Evolutionary conservation across 2,113 vertebrate species (phyloP).

Genomic region (Neodon shergylaensis): DNA sequence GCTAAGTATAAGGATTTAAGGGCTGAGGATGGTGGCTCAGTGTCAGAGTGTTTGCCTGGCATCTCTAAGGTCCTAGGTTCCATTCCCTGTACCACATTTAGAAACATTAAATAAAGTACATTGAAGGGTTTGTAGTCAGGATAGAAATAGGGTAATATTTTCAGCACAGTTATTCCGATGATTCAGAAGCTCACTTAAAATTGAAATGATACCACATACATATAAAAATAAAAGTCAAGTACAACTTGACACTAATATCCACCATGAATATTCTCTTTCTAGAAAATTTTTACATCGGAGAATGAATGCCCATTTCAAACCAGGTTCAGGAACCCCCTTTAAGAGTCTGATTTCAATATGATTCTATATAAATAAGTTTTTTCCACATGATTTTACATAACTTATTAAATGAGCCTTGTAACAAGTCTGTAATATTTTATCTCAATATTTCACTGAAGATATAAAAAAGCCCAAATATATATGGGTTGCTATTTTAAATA

Average conservation of each 20-base stretch:
- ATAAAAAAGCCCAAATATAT: slow-evolving; percentile 6
- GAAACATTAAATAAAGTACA: background rate
- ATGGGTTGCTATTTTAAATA: background rate
- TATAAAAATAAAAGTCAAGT: slow-evolving; percentile 29
- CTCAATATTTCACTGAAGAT: slow-evolving; percentile 22
- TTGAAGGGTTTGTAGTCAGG: background rate
- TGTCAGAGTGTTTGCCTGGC: background rate
- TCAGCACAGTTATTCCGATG: slow-evolving; percentile 7
- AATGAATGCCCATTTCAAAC: slow-evolving; percentile 49
- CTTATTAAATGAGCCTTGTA: slow-evolving; percentile 42
- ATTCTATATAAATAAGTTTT: background rate
- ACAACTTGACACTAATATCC: slow-evolving; percentile 1
- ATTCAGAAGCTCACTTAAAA: slow-evolving; percentile 40
- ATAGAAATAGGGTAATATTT: slow-evolving; percentile 8
- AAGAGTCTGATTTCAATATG: background rate
- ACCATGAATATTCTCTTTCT: slow-evolving; percentile 11
- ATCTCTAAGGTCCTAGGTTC: background rate
- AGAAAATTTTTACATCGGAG: slow-evolving; percentile 19
- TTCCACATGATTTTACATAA: background rate
- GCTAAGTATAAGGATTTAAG: background rate
- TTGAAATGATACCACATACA: slow-evolving; percentile 24
- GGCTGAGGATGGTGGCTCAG: background rate
- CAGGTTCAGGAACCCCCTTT: background rate
- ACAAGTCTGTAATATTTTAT: slow-evolving; percentile 29
- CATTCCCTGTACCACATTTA: background rate